phyloP scores from a whole-genome alignment of 2,888 invertebrate genomes.

The Cetonia aurata region DNA sequence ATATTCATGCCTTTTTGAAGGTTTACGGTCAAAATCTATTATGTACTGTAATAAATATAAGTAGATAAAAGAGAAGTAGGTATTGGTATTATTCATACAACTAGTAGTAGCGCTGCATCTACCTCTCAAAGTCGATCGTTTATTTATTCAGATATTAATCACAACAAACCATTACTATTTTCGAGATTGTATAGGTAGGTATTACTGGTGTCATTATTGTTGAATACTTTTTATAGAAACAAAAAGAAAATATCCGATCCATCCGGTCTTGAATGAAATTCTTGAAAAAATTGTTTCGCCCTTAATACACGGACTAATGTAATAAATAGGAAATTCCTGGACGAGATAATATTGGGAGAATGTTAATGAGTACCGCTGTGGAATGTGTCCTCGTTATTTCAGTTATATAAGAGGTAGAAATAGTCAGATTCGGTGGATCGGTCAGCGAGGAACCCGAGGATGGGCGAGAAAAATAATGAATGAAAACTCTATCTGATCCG shows the following conservation, averaged over 20 bases:
- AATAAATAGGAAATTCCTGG: slow-evolving; percentile 47
- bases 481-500: slow-evolving; percentile 42
- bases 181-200: background rate
- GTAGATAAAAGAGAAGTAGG: too few species aligned
- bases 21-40: too few species aligned
- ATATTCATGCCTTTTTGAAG: too few species aligned
- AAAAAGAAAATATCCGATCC: background rate
- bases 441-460: slow-evolving; percentile 23
- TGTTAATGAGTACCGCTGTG: slow-evolving; percentile 53
- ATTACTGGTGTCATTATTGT: background rate
- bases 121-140: slow-evolving; percentile 3
- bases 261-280: slow-evolving; percentile 41
- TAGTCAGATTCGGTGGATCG: slow-evolving; percentile 35
- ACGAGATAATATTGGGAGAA: slow-evolving; percentile 45
- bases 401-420: slow-evolving; percentile 40
- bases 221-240: background rate
- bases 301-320: slow-evolving; percentile 40
- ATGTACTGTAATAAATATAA: too few species aligned
- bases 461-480: slow-evolving; percentile 37
- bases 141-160: slow-evolving; percentile 11
- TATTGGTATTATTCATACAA: too few species aligned
- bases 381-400: slow-evolving; percentile 55
- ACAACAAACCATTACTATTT: background rate
- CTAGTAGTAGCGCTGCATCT: too few species aligned
- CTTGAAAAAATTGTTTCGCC: slow-evolving; percentile 23